phyloP scores from a whole-genome alignment of 2,797 vertebrate species.

The Pantherophis vulpinus region DNA sequence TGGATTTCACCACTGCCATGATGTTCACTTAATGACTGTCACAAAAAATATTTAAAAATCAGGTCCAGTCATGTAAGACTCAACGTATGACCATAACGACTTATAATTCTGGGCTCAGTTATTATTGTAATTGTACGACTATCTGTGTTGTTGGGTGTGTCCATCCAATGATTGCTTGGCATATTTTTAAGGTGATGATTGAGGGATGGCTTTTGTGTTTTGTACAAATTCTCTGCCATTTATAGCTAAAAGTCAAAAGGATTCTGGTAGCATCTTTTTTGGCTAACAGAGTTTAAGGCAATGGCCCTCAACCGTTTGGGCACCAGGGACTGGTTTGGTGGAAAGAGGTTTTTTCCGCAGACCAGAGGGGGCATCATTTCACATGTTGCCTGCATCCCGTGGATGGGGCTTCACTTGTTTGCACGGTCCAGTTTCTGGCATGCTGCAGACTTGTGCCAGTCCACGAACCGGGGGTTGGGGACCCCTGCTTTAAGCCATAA shows the following conservation, averaged over 20 bases:
- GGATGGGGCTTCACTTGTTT: neutral
- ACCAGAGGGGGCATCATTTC: neutral
- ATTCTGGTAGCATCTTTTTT: neutral
- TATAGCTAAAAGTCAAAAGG: neutral
- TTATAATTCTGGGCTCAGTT: neutral
- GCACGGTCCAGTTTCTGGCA: neutral
- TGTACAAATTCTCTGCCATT: neutral
- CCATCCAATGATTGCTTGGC: neutral
- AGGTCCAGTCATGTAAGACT: neutral
- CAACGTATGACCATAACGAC: neutral
- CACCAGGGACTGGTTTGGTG: neutral
- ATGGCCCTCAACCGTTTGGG: neutral
- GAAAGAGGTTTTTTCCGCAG: neutral
- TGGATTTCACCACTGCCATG: too few relatives aligned
- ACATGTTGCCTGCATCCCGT: too few relatives aligned
- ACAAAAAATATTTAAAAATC: too few relatives aligned
- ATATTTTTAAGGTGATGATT: neutral
- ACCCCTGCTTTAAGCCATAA: neutral
- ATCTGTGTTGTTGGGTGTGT: neutral
- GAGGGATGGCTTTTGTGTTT: neutral
- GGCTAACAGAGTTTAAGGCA: neutral
- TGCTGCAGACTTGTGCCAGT: neutral
- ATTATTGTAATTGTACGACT: neutral
- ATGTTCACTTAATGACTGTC: too few relatives aligned
- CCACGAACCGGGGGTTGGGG: neutral